Percentiles rank a stretch among this genome's conserved stretches.
Evolutionary conservation across 2,113 vertebrate genomes (phyloP).

Genomic region (Chlorodrepanis virens): DNA sequence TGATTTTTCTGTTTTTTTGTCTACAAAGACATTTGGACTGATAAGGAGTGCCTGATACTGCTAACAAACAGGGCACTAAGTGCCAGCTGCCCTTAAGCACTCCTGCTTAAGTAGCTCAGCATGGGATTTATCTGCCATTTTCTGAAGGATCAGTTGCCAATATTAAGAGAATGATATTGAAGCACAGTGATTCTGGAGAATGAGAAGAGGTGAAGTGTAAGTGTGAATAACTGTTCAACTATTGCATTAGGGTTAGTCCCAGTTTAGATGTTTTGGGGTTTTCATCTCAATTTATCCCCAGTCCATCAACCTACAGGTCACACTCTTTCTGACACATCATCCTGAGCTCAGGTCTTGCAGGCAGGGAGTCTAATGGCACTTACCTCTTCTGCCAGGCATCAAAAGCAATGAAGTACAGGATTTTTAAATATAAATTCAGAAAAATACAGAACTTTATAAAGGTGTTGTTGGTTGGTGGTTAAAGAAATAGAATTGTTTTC

Average conservation of each 20-base stretch:
- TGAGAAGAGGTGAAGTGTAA: background rate
- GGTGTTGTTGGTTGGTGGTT: background rate
- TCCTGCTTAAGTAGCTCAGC: background rate
- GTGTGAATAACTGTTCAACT: background rate
- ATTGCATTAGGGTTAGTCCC: background rate
- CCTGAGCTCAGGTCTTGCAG: background rate
- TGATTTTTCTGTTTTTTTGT: background rate
- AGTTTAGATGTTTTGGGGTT: background rate
- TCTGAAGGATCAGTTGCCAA: background rate
- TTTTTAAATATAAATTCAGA: background rate
- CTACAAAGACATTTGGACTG: background rate
- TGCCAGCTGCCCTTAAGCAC: background rate
- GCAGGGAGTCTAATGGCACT: background rate
- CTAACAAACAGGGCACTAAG: background rate
- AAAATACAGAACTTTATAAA: background rate
- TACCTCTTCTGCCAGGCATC: background rate
- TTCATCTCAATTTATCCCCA: background rate
- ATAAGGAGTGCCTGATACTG: background rate
- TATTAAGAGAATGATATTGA: background rate
- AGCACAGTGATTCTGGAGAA: background rate
- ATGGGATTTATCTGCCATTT: background rate
- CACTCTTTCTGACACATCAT: background rate
- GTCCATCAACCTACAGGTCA: background rate
- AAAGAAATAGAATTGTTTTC: background rate
- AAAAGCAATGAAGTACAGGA: background rate